phyloP scores from a whole-genome alignment of 2,888 invertebrate genomes.

The Cosmia pyralina region DNA sequence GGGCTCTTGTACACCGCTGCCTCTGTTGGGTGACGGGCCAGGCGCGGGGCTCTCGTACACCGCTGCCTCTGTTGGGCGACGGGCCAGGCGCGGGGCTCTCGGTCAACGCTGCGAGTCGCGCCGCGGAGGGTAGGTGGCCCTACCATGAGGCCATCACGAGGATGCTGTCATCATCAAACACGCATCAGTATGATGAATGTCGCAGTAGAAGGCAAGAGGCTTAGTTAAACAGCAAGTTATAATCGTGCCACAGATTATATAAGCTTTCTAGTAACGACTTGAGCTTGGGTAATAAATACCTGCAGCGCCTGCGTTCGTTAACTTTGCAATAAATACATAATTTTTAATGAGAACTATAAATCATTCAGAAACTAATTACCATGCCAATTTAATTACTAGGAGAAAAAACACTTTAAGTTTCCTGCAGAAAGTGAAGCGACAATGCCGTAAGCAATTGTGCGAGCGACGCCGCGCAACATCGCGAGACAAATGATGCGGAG shows the following conservation, averaged over 20 bases:
- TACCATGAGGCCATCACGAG: neutral
- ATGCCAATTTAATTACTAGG: neutral
- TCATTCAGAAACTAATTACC: slow-evolving; percentile 25
- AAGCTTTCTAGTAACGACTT: neutral
- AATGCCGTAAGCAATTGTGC: slow-evolving; percentile 3
- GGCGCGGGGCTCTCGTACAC: no score
- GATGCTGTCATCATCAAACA: neutral
- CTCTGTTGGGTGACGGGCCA: no score
- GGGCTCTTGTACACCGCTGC: neutral
- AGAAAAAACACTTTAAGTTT: slow-evolving; percentile 8
- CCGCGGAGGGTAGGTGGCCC: no score
- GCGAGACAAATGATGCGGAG: slow-evolving; percentile 46
- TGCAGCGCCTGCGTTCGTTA: neutral
- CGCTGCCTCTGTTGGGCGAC: no score
- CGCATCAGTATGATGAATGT: neutral
- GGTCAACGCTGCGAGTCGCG: neutral
- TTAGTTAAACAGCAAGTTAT: neutral
- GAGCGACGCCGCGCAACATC: slow-evolving; percentile 12
- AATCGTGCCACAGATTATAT: no score
- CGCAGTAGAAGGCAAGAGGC: neutral
- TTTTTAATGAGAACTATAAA: slow-evolving; percentile 27
- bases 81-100: neutral
- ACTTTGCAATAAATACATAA: slow-evolving; percentile 6
- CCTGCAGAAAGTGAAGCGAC: slow-evolving; percentile 3
- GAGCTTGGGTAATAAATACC: neutral